Base-by-base conservation (phyloP, 2,113 vertebrate species). In the Pseudorhombus dupliciocellatus region DNA sequence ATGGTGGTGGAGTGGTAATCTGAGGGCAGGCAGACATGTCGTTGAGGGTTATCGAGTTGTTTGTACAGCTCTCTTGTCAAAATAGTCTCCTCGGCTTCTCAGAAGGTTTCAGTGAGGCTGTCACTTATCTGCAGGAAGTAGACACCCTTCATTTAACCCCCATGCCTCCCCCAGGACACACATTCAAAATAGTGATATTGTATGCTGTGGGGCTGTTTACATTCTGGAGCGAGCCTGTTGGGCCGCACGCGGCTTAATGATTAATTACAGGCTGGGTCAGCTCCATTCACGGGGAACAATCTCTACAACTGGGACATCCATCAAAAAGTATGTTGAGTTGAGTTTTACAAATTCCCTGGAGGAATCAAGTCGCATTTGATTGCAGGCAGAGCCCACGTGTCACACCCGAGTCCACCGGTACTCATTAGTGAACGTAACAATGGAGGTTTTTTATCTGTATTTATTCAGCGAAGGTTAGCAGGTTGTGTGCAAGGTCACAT, bases 61-160 rank as follows among this genome's bases (percentile, higher is more conserved):
- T 84, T 81, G 60, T 26, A 1, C 64, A 73, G 55, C 53, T 62
- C 65, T 70, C 52, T 55, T 78, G 73, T 88, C 76, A 71, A 73
- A 88, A 83, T 63, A 51, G 75, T 72, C 77, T 84, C 81, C 85
- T 76, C 44, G 1, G 0, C 56, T 51, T 71, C 60, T 72, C 22
- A 30, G 53, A 85, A 54, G 48, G 56, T 18, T 11, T 70, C 34
- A 7, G 51, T 60, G 63, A 42, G 66, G 72, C 59, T 40, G 51
- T 65, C 57, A 75, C 77, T 91, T 89, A 89, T 90, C 87, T 85
- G 66, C 86, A 91, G 89, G 89, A 93, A 91, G 86, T 83, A 57
- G 59, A 86, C 84, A 70, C 80, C 74, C 84, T 73, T 81, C 76
- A 62, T 87, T 81, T 89, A 40, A 82, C 75, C 65, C 11, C 52